Evolutionary conservation across 2,888 invertebrate species (phyloP), one percentile per base, ranked within the genome.

Genomic region (Pyrgus malvae): DNA sequence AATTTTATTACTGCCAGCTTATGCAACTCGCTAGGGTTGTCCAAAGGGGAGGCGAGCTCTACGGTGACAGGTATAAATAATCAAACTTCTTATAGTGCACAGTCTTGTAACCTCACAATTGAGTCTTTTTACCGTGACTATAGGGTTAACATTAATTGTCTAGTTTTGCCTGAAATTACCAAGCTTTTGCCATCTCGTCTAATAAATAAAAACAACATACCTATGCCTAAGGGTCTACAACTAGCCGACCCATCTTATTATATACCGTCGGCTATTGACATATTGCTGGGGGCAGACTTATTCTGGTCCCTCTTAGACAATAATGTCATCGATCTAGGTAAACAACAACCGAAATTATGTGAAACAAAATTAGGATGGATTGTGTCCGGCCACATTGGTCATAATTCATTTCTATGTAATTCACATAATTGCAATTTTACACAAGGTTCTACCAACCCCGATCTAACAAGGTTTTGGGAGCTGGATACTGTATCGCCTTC

Each of bases 61-160:
- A 65, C 48, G 11, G 56, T 63, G n/a, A 51, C 55, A 57, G 65
- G 64, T 60, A 64, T 66, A 8, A 61, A 61, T 25, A 57, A 55
- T 25, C 57, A 61, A n/a, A 23, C 40, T 16, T 57, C 56, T n/a
- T 29, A 16, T 48, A 58, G 45, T 53, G 44, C 60, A 56, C 48
- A 61, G 51, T 54, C 51, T 57, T 62, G 60, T 42, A 35, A 38
- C 16, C 29, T 62, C 8, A 55, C 42, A 16, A 37, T 63, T 5
- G 23, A 33, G 45, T 62, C 62, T n/a, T 11, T 8, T 19, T 17
- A 48, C 35, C 46, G 54, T 35, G 48, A 46, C 6, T 64, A 59
- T 50, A 29, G 25, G 23, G 38, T 37, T 5, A 37, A 23, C 17
- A 3, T 61, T 6, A 42, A 55, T 19, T 65, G 65, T 21, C 21